These are phyloP conservation scores for Pantelozetes paolii DNA, from an alignment of 2,888 invertebrate species.

Conservation along the genomic window DNA sequence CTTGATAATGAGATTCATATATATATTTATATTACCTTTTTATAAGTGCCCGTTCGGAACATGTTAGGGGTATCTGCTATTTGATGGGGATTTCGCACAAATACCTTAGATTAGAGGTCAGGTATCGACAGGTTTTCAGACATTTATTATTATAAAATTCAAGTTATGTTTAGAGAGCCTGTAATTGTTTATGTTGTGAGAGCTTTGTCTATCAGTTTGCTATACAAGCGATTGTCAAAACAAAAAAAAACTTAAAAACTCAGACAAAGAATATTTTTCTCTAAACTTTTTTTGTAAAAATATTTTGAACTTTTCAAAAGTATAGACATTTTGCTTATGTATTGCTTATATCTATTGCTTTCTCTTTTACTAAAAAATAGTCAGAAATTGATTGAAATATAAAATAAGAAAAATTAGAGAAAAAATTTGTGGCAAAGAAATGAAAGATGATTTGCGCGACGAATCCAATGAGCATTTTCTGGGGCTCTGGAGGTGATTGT, in stretches of 20 bases:
- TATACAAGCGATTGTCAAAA: conserved; percentile 6
- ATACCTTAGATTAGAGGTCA: background rate
- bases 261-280: background rate
- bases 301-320: background rate
- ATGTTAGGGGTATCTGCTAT: conserved; percentile 18
- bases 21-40: background rate
- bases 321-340: too few relatives aligned
- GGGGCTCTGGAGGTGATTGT: background rate
- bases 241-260: conserved; percentile 4
- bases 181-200: background rate
- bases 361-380: background rate
- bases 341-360: too few relatives aligned
- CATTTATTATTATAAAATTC: conserved; percentile 23
- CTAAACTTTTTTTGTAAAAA: background rate
- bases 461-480: background rate
- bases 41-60: background rate
- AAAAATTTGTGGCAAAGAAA: background rate
- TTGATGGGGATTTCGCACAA: background rate
- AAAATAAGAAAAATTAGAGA: background rate
- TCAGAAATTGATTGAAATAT: conserved; percentile 9
- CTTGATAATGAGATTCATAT: conserved; percentile 25
- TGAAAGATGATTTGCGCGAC: conserved; percentile 24
- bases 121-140: conserved; percentile 28
- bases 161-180: background rate
- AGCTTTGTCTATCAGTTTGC: background rate